Evolutionary conservation across 2,888 invertebrate species (phyloP).

Genomic region (Macrophya alboannulata): DNA sequence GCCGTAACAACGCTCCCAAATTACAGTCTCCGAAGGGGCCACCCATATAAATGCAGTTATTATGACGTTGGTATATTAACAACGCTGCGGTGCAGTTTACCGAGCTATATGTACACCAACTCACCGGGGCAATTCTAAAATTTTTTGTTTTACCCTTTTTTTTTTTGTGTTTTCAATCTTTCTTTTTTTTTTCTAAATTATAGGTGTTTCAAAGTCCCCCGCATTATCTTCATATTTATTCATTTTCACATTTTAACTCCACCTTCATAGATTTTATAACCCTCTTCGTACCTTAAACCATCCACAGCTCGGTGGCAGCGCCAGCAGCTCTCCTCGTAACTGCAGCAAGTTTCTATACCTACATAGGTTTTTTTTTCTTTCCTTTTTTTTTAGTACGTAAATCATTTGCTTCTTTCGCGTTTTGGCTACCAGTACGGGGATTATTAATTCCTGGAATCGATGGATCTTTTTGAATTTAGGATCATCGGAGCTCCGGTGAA

Average conservation of each 20-base stretch:
- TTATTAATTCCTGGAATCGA: conserved; percentile 3
- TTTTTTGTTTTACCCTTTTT: neutral
- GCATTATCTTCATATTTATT: conserved; percentile 78
- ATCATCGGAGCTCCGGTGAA: neutral
- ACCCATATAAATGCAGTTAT: conserved; percentile 67
- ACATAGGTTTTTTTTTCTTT: neutral
- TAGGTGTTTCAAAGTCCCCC: conserved; percentile 75
- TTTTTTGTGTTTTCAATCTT: conserved; percentile 36
- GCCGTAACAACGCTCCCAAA: conserved; percentile 74
- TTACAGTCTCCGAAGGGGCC: conserved; percentile 75
- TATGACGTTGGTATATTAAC: conserved; percentile 79
- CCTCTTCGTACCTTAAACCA: neutral
- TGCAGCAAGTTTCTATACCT: neutral
- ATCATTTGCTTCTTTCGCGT: neutral
- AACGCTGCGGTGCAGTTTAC: conserved; percentile 67
- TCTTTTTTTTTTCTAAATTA: conserved; percentile 68
- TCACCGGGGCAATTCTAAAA: conserved; percentile 6
- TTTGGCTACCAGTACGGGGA: neutral
- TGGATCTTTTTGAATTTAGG: neutral
- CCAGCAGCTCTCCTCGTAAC: neutral
- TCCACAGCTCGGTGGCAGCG: neutral
- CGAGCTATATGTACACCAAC: neutral
- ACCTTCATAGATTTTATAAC: conserved; percentile 55
- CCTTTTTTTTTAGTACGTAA: neutral
- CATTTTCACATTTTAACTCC: conserved; percentile 79